Evolutionary conservation across 2,888 invertebrate species (phyloP).

Genomic region (Periphyllus acericola): DNA sequence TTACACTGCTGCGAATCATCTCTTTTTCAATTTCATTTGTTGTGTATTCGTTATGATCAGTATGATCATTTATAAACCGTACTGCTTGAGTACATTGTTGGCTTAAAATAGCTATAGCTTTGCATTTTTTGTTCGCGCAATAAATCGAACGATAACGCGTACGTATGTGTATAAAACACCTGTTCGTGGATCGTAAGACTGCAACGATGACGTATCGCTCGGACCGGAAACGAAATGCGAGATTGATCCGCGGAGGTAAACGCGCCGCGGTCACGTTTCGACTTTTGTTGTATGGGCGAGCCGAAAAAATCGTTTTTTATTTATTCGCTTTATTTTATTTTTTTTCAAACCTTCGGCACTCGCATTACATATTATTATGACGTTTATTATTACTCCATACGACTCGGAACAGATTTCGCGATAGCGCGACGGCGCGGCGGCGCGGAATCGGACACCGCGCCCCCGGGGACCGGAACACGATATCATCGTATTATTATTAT

Average conservation of each 20-base stretch:
- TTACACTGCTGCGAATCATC: no score
- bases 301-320: neutral
- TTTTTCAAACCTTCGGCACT: neutral
- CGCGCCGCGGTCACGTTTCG: neutral
- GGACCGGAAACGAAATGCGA: neutral
- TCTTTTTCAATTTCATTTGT: no score
- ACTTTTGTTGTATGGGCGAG: neutral
- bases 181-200: neutral
- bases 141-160: no score
- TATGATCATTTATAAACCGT: no score
- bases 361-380: neutral
- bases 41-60: no score
- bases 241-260: neutral
- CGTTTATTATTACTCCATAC: neutral
- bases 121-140: no score
- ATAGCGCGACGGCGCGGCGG: no score
- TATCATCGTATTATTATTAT: no score
- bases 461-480: neutral
- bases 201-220: no score
- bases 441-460: neutral
- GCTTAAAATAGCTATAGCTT: no score
- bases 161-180: neutral
- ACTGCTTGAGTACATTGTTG: no score
- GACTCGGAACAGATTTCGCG: neutral
- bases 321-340: no score